Conservation (phyloP, 2,113 vertebrate genomes). For the Sceloporus tristichus region DNA sequence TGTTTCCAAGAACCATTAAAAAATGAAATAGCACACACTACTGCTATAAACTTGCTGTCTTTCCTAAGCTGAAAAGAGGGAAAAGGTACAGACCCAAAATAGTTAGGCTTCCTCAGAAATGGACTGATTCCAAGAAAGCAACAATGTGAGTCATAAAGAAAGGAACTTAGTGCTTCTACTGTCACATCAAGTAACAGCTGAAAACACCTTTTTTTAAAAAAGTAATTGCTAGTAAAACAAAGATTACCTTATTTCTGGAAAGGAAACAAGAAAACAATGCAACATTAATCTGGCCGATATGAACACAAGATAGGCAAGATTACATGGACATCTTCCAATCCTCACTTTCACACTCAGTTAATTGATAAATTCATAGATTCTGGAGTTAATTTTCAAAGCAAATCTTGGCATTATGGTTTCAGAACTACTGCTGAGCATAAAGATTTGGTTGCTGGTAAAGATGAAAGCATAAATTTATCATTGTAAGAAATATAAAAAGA, state of each 20-base stretch:
- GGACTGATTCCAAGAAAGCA: background rate
- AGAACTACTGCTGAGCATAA: background rate
- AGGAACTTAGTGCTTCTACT: background rate
- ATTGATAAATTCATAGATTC: background rate
- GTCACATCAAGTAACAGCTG: background rate
- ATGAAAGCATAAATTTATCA: background rate
- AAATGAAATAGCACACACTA: background rate
- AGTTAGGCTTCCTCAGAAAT: background rate
- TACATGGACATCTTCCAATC: background rate
- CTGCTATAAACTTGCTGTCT: background rate
- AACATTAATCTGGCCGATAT: background rate
- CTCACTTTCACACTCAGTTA: background rate
- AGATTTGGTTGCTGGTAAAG: background rate
- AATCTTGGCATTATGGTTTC: background rate
- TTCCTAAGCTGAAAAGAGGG: background rate
- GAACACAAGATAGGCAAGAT: background rate
- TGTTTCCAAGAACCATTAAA: constrained; percentile 11
- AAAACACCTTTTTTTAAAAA: background rate
- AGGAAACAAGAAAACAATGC: background rate
- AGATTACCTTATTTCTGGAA: background rate
- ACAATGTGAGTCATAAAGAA: background rate
- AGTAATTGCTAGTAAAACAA: background rate
- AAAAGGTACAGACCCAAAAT: background rate
- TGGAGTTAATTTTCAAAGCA: background rate
- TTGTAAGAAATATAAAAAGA: background rate